Percentiles rank a stretch among this genome's conserved stretches.
Evolutionary conservation across 2,113 vertebrate genomes (phyloP).

Genomic region (Nibea albiflora): DNA sequence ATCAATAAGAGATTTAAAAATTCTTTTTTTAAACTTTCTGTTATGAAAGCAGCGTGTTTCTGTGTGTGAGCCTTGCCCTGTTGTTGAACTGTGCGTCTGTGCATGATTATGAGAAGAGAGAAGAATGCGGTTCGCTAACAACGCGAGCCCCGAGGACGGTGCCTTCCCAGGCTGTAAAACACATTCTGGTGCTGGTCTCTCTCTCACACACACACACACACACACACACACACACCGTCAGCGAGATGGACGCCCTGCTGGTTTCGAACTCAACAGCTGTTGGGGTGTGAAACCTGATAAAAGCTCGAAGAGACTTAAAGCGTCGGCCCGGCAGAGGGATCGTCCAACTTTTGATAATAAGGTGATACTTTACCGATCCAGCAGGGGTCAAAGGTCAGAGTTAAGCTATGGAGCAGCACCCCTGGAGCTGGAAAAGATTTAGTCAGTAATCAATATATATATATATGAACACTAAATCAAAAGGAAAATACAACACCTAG

Average conservation of each 20-base stretch:
- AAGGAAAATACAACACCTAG: not conserved
- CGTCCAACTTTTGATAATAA: constrained; percentile 59
- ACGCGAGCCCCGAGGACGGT: constrained; percentile 53
- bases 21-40: not conserved
- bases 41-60: constrained; percentile 58
- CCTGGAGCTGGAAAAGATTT: constrained; percentile 34
- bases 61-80: constrained; percentile 46
- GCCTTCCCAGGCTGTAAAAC: constrained; percentile 74
- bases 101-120: constrained; percentile 66
- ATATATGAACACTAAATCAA: constrained; percentile 25
- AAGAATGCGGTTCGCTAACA: constrained; percentile 72
- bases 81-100: constrained; percentile 70
- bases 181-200: constrained; percentile 53
- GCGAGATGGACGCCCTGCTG: constrained; percentile 41
- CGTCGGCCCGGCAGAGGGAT: not conserved
- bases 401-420: constrained; percentile 13
- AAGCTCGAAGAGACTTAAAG: constrained; percentile 41
- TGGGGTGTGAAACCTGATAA: constrained; percentile 71
- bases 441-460: constrained; percentile 40
- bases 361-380: constrained; percentile 62
- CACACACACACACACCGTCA: constrained; percentile 14
- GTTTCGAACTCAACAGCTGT: constrained; percentile 67
- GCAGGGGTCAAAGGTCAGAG: constrained; percentile 54
- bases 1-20: constrained; percentile 39
- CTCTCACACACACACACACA: constrained; percentile 29